Base-by-base conservation (phyloP, 2,113 vertebrate species). In the Triplophysa rosa region DNA sequence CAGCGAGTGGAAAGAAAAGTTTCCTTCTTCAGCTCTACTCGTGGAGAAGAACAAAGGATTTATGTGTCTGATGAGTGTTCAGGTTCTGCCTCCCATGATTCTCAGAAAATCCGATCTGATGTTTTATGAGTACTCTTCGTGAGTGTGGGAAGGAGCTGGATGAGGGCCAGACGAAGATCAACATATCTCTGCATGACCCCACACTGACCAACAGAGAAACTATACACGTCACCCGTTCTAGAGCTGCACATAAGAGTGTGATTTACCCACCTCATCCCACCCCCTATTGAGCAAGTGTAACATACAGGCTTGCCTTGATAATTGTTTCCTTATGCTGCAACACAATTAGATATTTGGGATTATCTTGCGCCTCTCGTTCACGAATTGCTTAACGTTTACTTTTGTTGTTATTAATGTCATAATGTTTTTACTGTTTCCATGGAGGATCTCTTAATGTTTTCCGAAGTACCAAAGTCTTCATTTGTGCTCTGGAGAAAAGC, bases 1-100 rank as follows among this genome's bases (percentile, higher is more conserved):
- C 87, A 80, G 86, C 24, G 58, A 63, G 10, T 87, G 73, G 80
- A 84, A 75, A 84, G 89, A 90, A 91, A 87, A 81, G 79, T 88
- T 90, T 91, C 88, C 86, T 88, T 86, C 86, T 82, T 85, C 69
- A 84, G 76, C 81, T 87, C 89, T 83, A 85, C 88, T 79, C 79
- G 75, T 81, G 85, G 85, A 84, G 72, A 80, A 81, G 78, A 91
- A 91, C 88, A 93, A 92, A 90, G 88, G 85, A 88, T 90, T 89
- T 89, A 89, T 91, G 85, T 88, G 85, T 61, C 66, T 79, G 88
- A 86, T 86, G 87, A 91, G 88, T 37, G 33, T 91, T 79, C 71
- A 70, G 49, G 59, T 82, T 79, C 73, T 83, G 78, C 78, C 64
- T 70, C 80, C 64, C 66, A 52, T 80, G 56, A 10, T 86, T 80